phyloP scores from a whole-genome alignment of 2,888 invertebrate genomes.

The Smittia aterrima region DNA sequence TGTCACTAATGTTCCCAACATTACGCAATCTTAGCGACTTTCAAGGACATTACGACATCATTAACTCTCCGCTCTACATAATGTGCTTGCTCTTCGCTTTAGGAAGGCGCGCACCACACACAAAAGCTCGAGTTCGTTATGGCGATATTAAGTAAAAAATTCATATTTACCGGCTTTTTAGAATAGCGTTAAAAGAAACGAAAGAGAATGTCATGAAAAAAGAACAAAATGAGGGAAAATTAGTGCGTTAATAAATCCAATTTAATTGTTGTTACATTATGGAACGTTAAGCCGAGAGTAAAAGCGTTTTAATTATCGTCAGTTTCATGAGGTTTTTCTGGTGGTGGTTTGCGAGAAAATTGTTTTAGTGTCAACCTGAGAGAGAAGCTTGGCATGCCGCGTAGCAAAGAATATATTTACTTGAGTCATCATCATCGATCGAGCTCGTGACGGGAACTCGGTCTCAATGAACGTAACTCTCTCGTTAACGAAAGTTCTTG shows the following conservation, averaged over 20 bases:
- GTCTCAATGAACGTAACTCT: constrained; percentile 15
- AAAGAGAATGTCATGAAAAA: not conserved
- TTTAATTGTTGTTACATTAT: not conserved
- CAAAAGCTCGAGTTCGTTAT: not conserved
- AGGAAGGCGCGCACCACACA: not conserved
- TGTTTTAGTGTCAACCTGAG: not conserved
- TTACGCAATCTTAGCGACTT: not conserved
- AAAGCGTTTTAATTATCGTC: not conserved
- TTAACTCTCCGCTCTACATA: not conserved
- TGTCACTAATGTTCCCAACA: not conserved
- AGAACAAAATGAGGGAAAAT: constrained; percentile 3
- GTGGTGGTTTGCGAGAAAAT: not conserved
- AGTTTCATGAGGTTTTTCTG: not conserved
- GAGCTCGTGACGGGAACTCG: constrained; percentile 2
- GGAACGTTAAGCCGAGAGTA: constrained; percentile 3
- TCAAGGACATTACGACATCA: not conserved
- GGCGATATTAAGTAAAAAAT: not conserved
- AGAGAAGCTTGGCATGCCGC: not conserved
- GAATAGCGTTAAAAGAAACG: not conserved
- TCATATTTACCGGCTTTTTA: constrained; percentile 2
- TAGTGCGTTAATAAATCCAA: not conserved
- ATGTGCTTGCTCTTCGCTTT: not conserved
- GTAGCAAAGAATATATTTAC: not conserved
- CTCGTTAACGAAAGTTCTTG: constrained; percentile 12
- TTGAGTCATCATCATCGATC: not conserved